These are phyloP conservation scores for Melozone crissalis DNA, from an alignment of 2,113 vertebrate species.

Conservation along the genomic window DNA sequence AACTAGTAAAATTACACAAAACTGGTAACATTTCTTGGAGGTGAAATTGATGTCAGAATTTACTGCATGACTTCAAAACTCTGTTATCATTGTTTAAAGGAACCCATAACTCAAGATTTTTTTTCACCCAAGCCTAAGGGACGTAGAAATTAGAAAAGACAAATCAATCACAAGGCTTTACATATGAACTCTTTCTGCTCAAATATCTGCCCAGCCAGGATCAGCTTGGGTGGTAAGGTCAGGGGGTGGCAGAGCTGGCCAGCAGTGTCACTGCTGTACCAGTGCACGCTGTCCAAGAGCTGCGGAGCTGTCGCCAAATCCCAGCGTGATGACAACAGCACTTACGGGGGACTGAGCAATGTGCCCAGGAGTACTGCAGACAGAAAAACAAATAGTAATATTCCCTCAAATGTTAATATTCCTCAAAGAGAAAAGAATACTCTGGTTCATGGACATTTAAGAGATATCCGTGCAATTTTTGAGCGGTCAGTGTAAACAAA, in stretches of 20 bases:
- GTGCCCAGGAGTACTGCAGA: background rate
- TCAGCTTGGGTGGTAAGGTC: constrained; percentile 62
- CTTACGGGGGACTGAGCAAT: background rate
- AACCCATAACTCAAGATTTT: constrained; percentile 17
- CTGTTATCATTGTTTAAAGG: background rate
- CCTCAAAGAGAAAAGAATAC: background rate
- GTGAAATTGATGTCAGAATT: constrained; percentile 27
- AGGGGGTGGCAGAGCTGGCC: constrained; percentile 28
- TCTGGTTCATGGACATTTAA: background rate
- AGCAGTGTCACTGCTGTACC: background rate
- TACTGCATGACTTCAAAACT: background rate
- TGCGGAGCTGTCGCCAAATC: background rate
- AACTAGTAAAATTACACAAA: constrained; percentile 25
- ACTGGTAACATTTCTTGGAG: background rate
- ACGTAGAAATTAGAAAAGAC: background rate
- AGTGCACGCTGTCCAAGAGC: background rate
- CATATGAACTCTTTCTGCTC: background rate
- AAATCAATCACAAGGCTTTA: constrained; percentile 12
- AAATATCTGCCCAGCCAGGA: constrained; percentile 7
- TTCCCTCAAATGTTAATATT: background rate
- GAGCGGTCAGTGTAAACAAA: background rate
- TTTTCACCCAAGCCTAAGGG: background rate
- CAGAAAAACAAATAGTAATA: background rate
- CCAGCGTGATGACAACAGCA: background rate
- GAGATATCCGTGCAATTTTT: background rate